Conservation (phyloP, 2,888 invertebrate species). For the Drosophila rubida region DNA sequence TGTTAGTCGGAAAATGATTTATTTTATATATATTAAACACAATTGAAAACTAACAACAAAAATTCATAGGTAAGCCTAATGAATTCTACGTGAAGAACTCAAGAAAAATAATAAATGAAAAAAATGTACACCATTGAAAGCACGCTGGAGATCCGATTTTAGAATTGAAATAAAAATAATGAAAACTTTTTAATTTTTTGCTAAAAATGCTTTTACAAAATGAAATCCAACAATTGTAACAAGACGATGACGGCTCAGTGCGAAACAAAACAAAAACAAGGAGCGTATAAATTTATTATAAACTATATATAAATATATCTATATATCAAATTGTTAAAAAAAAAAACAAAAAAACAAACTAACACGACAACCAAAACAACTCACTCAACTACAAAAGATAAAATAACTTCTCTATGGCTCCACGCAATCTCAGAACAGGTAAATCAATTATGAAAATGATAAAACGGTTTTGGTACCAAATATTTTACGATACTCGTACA, state of each 20-base stretch:
- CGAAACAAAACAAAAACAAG: conserved; percentile 25
- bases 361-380: conserved; percentile 22
- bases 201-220: conserved; percentile 82
- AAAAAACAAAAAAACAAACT: conserved; percentile 31
- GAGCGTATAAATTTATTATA: conserved; percentile 70
- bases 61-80: conserved; percentile 30
- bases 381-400: conserved; percentile 31
- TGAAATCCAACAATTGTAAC: conserved; percentile 49
- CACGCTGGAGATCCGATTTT: conserved; percentile 62
- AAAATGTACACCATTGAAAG: conserved; percentile 23
- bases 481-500: conserved; percentile 41
- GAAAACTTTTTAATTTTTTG: conserved; percentile 78
- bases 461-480: conserved; percentile 61
- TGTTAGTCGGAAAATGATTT: conserved; percentile 65
- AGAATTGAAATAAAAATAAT: conserved; percentile 42
- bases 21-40: conserved; percentile 69
- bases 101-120: conserved; percentile 20
- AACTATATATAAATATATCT: conserved; percentile 55
- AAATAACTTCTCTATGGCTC: conserved; percentile 58
- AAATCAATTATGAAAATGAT: conserved; percentile 38
- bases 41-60: conserved; percentile 27
- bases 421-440: conserved; percentile 60
- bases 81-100: conserved; percentile 33
- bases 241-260: conserved; percentile 32
- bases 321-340: conserved; percentile 76